A percentile compares a stretch with the other conserved stretches of the same genome.
These are phyloP conservation scores for Gastracanthus pulcherrimus DNA, from an alignment of 2,888 invertebrate species.

Conservation along the genomic window DNA sequence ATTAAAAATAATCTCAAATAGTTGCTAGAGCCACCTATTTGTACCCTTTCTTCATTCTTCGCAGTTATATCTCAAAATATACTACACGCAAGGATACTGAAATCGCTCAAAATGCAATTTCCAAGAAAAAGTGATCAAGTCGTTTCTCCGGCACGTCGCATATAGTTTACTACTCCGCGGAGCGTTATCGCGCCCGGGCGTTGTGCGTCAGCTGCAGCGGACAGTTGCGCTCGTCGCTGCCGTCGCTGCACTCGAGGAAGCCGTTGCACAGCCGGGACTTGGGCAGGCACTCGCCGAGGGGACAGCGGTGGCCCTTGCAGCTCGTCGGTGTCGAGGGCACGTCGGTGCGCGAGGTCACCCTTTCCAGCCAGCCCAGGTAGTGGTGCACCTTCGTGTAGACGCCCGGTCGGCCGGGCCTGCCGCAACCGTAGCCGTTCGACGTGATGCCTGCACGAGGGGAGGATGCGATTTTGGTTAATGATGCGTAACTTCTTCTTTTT, in stretches of 20 bases:
- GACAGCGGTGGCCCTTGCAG: constrained; percentile 86
- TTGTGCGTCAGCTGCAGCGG: too few relatives aligned
- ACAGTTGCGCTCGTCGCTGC: constrained; percentile 86
- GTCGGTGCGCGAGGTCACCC: constrained; percentile 76
- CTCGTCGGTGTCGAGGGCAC: constrained; percentile 63
- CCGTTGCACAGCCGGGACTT: constrained; percentile 87
- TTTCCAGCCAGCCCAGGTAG: constrained; percentile 86
- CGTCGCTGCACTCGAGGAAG: constrained; percentile 87
- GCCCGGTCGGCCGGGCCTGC: constrained; percentile 87
- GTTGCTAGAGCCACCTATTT: too few relatives aligned
- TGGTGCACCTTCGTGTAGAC: constrained; percentile 87
- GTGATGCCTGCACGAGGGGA: constrained; percentile 81
- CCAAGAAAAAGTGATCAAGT: too few relatives aligned
- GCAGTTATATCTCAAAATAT: too few relatives aligned
- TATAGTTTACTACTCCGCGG: background rate
- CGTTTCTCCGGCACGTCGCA: background rate
- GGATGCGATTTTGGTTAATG: background rate
- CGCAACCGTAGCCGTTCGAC: constrained; percentile 90
- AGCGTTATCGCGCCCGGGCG: constrained; percentile 19
- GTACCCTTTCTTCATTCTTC: too few relatives aligned
- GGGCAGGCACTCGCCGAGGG: constrained; percentile 86
- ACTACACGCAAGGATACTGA: too few relatives aligned
- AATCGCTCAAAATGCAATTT: too few relatives aligned
- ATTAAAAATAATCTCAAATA: too few relatives aligned
- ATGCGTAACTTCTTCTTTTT: background rate